Evolutionary conservation across 92 coral and sea anemone genomes (phyloP).

Genomic region (Bergia sp.): DNA sequence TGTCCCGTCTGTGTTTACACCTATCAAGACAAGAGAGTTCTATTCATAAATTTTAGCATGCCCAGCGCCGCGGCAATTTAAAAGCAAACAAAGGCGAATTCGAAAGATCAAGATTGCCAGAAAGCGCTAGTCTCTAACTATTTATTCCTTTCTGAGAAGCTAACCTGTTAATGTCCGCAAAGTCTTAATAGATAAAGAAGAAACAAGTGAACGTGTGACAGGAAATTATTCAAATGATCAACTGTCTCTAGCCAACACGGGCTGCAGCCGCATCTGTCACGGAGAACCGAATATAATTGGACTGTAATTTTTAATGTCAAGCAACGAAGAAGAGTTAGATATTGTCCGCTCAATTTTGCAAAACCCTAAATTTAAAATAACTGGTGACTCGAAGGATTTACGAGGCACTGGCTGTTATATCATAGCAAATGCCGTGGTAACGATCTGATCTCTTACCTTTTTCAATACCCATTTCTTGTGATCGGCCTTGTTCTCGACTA

Average conservation of each 20-base stretch:
- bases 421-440: slow-evolving; percentile 1
- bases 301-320: background rate
- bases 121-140: background rate
- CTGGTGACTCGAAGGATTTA: background rate
- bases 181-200: background rate
- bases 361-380: background rate
- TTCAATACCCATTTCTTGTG: slow-evolving; percentile 80
- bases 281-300: background rate
- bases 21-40: slow-evolving; percentile 14
- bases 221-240: background rate
- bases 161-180: background rate
- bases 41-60: background rate
- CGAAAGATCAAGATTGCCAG: background rate
- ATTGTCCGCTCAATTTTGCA: background rate
- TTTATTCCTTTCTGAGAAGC: background rate
- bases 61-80: background rate
- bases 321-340: background rate
- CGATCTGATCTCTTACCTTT: slow-evolving; percentile 67
- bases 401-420: background rate
- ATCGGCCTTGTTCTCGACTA: slow-evolving; percentile 89
- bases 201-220: slow-evolving; percentile 25
- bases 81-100: slow-evolving; percentile 6
- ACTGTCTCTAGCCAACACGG: background rate
- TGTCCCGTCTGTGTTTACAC: background rate
- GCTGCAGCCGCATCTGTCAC: background rate